Base-by-base conservation (phyloP, 2,888 invertebrate genomes). In the Folsomia manolachei region DNA sequence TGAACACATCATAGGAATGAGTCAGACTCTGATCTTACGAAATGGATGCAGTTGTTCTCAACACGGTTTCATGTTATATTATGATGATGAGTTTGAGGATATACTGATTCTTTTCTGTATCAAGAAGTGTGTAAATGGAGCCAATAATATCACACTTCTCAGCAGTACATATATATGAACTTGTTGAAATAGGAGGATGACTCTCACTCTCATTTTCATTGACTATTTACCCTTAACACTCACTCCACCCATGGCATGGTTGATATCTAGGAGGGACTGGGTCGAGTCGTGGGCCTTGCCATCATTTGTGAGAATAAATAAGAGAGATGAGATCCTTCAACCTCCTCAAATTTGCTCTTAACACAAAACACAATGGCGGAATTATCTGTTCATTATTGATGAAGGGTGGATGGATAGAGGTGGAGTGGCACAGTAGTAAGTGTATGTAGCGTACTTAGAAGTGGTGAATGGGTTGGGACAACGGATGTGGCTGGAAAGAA, bases 341-440 rank as follows among this genome's bases (percentile, higher is more conserved):
- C 39, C 39, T 56, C 21, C 56, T 56, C 56, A 56, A 19, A 56
- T 56, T 56, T 56, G 21, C 56, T 21, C 56, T 56, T 56, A 56
- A 56, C 56, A 19, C 56, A 56, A 24, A 14, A 24, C 24, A 62
- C 62, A 62, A 62, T 24, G 62, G 26, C 24, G 23, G 62, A 23
- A 62, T 62, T 62, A 62, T 62, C 62, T 62, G n/a, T 21, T 21
- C 23, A 26, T 62, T 26, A 62, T 26, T 23, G 62, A 62, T 23
- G 26, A 26, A 24, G 25, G 26, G 24, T 23, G 23, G 23, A 21
- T 4, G 4, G 60, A n/a, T 60, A 60, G 26, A 24, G 24, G n/a
- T n/a, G n/a, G n/a, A n/a, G n/a, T n/a, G n/a, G n/a, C n/a, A n/a
- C n/a, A n/a, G n/a, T n/a, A n/a, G n/a, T n/a, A n/a, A n/a, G n/a